phyloP scores from a whole-genome alignment of 2,797 vertebrate species.

The Amazonetta brasiliensis region DNA sequence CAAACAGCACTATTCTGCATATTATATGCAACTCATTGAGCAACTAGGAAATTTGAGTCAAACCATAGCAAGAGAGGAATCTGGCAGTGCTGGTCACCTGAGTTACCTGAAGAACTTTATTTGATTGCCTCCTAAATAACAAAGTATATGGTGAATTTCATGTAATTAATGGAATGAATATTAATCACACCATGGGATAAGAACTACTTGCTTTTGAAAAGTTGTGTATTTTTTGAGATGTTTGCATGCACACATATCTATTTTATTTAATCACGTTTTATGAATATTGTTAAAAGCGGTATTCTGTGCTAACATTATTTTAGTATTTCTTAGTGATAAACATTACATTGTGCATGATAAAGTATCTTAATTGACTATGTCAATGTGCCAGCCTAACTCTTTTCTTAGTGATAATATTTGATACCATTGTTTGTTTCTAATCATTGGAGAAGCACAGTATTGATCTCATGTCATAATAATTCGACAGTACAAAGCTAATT shows the following conservation, averaged over 20 bases:
- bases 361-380: not conserved
- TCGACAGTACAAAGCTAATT: not conserved
- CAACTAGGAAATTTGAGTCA: not conserved
- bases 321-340: not conserved
- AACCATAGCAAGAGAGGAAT: not conserved
- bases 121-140: not conserved
- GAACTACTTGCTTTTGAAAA: not conserved
- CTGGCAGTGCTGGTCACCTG: not conserved
- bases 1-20: not conserved
- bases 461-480: not conserved
- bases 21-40: not conserved
- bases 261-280: not conserved
- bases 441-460: not conserved
- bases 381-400: not conserved
- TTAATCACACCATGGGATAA: not conserved
- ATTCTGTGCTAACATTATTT: not conserved
- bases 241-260: rapidly evolving
- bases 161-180: not conserved
- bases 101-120: not conserved
- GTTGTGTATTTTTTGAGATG: not conserved
- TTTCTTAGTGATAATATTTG: not conserved
- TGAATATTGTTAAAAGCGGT: not conserved
- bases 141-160: not conserved
- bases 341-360: not conserved
- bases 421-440: not conserved